These are phyloP conservation scores for Hetaerina americana DNA, from an alignment of 1,140 invertebrate species.

Conservation along the genomic window DNA sequence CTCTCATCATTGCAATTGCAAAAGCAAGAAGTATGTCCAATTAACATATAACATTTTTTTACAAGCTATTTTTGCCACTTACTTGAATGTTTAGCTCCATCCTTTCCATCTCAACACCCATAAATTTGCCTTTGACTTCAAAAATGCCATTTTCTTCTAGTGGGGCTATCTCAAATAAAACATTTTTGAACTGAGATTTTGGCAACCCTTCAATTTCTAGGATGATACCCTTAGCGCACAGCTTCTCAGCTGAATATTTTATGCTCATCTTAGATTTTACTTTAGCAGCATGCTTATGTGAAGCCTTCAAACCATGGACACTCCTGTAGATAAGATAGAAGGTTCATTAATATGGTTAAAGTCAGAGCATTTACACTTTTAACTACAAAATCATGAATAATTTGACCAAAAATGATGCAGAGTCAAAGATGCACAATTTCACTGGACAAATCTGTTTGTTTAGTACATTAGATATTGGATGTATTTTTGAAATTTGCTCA, in stretches of 20 bases:
- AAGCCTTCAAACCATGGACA: constrained; percentile 8
- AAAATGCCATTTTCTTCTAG: constrained; percentile 56
- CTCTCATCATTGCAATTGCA: no score
- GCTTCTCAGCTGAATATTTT: constrained; percentile 56
- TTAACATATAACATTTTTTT: no score
- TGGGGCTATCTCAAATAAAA: constrained; percentile 61
- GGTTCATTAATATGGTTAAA: constrained; percentile 5
- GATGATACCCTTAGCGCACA: constrained; percentile 61
- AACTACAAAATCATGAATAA: neutral
- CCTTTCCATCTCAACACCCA: constrained; percentile 66
- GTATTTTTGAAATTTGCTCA: no score
- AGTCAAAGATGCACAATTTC: no score
- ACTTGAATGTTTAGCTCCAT: constrained; percentile 56
- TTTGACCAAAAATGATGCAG: constrained; percentile 1
- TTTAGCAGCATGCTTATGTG: constrained; percentile 29
- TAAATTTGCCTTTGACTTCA: constrained; percentile 58
- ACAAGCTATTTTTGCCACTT: no score
- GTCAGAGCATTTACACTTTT: constrained; percentile 5
- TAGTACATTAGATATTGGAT: constrained; percentile 2
- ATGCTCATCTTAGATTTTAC: constrained; percentile 45
- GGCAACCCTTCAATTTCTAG: constrained; percentile 58
- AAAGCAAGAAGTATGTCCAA: no score
- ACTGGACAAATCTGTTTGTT: constrained; percentile 8
- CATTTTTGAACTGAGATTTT: constrained; percentile 55
- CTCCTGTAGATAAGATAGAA: constrained; percentile 6